A percentile compares a stretch with the other conserved stretches of the same genome.
Evolutionary conservation across 37 sponge, comb jelly and placozoan genomes (phyloP).

Genomic region (Agelas oroides): DNA sequence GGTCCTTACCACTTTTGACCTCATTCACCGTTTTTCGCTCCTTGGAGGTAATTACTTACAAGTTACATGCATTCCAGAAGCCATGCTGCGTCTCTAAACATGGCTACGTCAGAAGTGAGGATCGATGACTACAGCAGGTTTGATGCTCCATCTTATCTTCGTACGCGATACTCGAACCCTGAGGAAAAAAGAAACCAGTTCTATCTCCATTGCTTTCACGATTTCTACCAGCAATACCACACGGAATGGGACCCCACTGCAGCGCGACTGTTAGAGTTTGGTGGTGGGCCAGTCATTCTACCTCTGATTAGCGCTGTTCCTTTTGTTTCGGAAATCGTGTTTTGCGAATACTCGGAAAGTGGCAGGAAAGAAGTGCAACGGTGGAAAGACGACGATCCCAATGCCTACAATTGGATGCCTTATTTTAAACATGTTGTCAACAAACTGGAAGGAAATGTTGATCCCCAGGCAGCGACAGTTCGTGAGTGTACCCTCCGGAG

Average conservation of each 20-base stretch:
- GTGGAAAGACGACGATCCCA: constrained; percentile 5
- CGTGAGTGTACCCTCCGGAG: background rate
- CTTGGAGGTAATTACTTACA: too few species aligned
- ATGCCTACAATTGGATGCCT: constrained; percentile 4
- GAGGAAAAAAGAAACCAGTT: background rate
- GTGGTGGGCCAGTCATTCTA: background rate
- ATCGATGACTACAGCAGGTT: constrained; percentile 6
- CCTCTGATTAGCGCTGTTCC: constrained; percentile 12
- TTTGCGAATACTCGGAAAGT: background rate
- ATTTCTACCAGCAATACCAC: constrained; percentile 1
- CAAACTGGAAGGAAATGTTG: background rate
- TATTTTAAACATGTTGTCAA: background rate
- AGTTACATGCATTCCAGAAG: too few species aligned
- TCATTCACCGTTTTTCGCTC: too few species aligned
- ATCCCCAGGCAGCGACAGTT: background rate
- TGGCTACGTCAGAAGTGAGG: too few species aligned
- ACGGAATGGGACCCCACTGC: background rate
- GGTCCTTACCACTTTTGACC: too few species aligned
- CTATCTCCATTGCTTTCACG: background rate
- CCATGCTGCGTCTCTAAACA: too few species aligned
- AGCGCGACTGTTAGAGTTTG: constrained; percentile 5
- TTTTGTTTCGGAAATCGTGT: background rate
- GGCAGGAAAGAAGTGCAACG: background rate
- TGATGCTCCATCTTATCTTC: background rate
- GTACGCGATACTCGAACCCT: background rate